phyloP scores from a whole-genome alignment of 2,113 vertebrate genomes.

The Melanerpes formicivorus region DNA sequence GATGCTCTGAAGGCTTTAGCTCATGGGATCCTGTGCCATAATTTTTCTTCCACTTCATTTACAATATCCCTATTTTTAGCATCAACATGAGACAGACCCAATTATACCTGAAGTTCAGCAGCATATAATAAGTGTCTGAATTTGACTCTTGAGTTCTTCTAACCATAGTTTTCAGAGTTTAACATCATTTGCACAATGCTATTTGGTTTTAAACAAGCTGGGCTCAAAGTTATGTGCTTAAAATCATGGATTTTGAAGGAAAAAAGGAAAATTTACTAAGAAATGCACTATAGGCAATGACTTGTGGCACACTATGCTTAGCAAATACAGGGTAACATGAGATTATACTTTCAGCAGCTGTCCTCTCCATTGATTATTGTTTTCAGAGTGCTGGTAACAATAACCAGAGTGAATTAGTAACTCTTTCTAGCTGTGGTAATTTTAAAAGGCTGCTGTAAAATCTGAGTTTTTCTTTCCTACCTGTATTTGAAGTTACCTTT shows the following conservation, averaged over 20 bases:
- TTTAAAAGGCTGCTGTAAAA: background rate
- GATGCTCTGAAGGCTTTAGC: constrained; percentile 24
- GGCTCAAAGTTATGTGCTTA: background rate
- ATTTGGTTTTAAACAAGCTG: constrained; percentile 21
- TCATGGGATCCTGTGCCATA: constrained; percentile 9
- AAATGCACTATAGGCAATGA: background rate
- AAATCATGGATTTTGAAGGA: background rate
- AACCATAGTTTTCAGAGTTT: constrained; percentile 24
- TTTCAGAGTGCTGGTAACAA: background rate
- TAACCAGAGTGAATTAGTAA: background rate
- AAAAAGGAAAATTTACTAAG: background rate
- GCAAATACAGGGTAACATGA: background rate
- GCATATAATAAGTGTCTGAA: constrained; percentile 58
- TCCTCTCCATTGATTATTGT: background rate
- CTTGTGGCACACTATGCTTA: background rate
- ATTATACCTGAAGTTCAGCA: constrained; percentile 54
- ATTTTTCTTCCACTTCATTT: constrained; percentile 63
- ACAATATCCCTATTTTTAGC: constrained; percentile 60
- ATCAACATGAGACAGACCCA: constrained; percentile 39
- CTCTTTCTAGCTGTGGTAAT: background rate
- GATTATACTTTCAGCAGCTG: background rate
- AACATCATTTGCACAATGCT: constrained; percentile 22
- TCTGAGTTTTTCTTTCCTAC: background rate
- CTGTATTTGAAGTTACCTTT: background rate
- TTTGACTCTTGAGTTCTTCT: constrained; percentile 58